Conservation (phyloP, 23 tunicate genomes). For the Botrylloides violaceus region DNA sequence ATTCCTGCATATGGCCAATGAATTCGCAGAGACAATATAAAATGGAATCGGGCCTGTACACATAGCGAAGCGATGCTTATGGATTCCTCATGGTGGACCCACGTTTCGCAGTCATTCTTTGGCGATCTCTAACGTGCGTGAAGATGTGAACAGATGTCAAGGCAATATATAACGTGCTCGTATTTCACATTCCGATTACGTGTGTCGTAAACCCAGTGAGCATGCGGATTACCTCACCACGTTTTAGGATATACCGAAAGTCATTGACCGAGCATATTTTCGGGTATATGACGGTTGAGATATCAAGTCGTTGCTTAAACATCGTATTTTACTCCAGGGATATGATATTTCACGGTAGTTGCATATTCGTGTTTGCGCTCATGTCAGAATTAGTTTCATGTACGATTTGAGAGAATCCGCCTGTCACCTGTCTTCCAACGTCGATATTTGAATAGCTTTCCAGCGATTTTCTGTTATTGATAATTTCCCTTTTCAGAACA, state of each 20-base stretch:
- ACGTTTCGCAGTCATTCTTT: no score
- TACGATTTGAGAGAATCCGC: not conserved
- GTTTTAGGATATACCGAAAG: not conserved
- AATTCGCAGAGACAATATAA: no score
- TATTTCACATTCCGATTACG: no score
- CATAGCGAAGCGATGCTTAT: no score
- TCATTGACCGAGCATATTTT: not conserved
- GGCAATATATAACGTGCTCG: no score
- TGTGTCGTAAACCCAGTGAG: no score
- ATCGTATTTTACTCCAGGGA: not conserved
- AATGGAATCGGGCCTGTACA: no score
- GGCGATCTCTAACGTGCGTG: no score
- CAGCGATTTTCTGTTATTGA: not conserved
- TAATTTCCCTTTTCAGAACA: slow-evolving; percentile 18
- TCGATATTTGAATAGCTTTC: slow-evolving; percentile 18
- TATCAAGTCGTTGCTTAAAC: not conserved
- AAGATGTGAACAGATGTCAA: no score
- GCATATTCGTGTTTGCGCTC: not conserved
- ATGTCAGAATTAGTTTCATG: not conserved
- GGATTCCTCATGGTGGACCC: no score
- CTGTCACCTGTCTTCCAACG: slow-evolving; percentile 27
- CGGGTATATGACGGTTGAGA: not conserved
- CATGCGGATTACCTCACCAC: no score
- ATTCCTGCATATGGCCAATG: no score
- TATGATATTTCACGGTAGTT: not conserved